Percentiles rank a stretch among this genome's conserved stretches.
Conservation (phyloP, 2,113 vertebrate genomes). For the Pedetes capensis region DNA sequence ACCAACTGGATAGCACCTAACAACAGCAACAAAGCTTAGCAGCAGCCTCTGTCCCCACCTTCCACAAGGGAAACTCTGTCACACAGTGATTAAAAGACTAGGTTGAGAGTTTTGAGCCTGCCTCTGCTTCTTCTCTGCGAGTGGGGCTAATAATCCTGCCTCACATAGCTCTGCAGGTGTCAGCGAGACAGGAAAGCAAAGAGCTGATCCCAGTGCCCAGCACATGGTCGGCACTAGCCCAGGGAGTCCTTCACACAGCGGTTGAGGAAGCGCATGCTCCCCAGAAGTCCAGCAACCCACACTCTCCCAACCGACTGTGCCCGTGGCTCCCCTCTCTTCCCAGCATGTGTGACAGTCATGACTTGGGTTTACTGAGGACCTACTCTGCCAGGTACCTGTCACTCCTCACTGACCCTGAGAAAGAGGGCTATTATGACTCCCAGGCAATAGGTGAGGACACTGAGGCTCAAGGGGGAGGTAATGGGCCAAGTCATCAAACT, state of each 20-base stretch:
- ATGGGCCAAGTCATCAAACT: neutral
- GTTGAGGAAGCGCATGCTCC: accelerated
- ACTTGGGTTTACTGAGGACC: neutral
- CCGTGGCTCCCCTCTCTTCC: neutral
- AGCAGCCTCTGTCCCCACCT: neutral
- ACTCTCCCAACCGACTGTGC: accelerated
- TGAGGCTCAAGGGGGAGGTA: neutral
- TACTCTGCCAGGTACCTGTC: neutral
- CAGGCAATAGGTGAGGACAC: neutral
- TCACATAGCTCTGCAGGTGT: neutral
- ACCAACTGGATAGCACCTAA: too few species aligned
- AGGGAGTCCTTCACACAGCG: neutral
- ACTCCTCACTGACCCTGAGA: neutral
- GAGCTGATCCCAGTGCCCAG: neutral
- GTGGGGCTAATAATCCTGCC: neutral
- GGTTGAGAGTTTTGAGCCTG: neutral
- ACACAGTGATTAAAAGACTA: neutral
- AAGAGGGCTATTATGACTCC: neutral
- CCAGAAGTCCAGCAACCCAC: neutral
- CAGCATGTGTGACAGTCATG: accelerated
- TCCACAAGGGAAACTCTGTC: neutral
- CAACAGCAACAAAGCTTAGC: too few species aligned
- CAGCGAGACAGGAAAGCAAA: neutral
- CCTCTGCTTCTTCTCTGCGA: neutral
- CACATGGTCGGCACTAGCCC: accelerated